Percentiles rank a stretch among this genome's conserved stretches.
Evolutionary conservation across 2,113 vertebrate genomes (phyloP).

Genomic region (Gavia stellata): DNA sequence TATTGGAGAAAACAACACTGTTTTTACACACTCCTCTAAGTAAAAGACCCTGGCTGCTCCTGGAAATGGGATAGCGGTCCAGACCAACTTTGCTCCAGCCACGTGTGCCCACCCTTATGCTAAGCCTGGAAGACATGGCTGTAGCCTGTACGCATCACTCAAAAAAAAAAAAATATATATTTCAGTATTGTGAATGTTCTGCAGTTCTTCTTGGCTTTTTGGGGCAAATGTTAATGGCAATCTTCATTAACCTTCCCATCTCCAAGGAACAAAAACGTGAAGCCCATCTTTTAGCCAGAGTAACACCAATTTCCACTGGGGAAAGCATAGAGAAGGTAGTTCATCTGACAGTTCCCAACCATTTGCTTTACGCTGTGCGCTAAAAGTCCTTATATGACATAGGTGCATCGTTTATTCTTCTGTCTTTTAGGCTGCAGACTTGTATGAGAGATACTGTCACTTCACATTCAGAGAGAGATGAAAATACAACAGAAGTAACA

Average conservation of each 20-base stretch:
- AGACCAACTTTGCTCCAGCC: background rate
- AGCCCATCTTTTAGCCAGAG: background rate
- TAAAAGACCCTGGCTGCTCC: background rate
- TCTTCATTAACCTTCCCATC: background rate
- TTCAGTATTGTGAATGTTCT: background rate
- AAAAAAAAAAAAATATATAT: background rate
- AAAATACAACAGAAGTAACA: background rate
- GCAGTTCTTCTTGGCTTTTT: background rate
- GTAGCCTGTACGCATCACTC: background rate
- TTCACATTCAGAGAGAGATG: background rate
- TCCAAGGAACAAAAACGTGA: background rate
- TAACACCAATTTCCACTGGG: background rate
- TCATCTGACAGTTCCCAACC: background rate
- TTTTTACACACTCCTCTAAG: background rate
- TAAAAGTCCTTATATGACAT: background rate
- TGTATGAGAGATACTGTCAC: background rate
- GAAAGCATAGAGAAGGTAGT: background rate
- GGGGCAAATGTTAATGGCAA: background rate
- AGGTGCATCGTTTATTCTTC: background rate
- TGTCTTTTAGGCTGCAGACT: background rate
- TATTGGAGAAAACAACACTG: too few species aligned
- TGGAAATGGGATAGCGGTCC: background rate
- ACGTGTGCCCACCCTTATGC: background rate
- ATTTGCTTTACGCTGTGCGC: background rate
- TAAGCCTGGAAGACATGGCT: background rate